A percentile compares a stretch with the other conserved stretches of the same genome.
Evolutionary conservation across 2,888 invertebrate species (phyloP).

Genomic region (Synergus umbraculus): DNA sequence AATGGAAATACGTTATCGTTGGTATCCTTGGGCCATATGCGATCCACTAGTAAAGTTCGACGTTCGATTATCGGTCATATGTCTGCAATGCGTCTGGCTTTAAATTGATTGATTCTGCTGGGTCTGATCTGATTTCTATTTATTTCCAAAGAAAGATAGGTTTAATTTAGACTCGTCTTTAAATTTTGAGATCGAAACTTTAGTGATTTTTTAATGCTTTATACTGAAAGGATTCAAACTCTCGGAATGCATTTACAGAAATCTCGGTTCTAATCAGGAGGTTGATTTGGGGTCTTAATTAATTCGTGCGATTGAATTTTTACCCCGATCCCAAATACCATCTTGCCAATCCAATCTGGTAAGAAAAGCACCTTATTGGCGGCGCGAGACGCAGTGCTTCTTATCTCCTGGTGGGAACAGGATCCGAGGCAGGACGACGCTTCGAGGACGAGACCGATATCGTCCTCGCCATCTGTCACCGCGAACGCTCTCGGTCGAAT

Average conservation of each 20-base stretch:
- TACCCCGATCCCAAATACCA: conserved; percentile 11
- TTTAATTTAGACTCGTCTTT: background rate
- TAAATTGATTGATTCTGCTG: conserved; percentile 14
- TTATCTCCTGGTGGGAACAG: conserved; percentile 72
- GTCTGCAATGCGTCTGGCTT: conserved; percentile 51
- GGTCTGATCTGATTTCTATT: conserved; percentile 7
- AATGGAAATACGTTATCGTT: conserved; percentile 1
- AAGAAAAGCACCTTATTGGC: conserved; percentile 29
- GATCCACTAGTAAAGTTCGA: conserved; percentile 46
- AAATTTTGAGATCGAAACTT: no score
- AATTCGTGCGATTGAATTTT: conserved; percentile 30
- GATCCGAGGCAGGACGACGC: conserved; percentile 64
- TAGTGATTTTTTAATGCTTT: background rate
- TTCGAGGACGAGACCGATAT: conserved; percentile 62
- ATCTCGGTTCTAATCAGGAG: background rate
- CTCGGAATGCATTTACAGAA: background rate
- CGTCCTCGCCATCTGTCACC: conserved; percentile 70
- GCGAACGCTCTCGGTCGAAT: conserved; percentile 57
- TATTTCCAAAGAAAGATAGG: background rate
- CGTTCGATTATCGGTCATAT: conserved; percentile 51
- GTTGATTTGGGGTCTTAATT: conserved; percentile 2
- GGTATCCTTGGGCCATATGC: conserved; percentile 28
- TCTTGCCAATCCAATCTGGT: conserved; percentile 19
- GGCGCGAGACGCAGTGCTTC: conserved; percentile 30
- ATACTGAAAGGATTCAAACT: background rate